Evolutionary conservation across 2,797 vertebrate genomes (phyloP), one percentile per base, ranked within the genome.

Genomic region (Diceros bicornis): DNA sequence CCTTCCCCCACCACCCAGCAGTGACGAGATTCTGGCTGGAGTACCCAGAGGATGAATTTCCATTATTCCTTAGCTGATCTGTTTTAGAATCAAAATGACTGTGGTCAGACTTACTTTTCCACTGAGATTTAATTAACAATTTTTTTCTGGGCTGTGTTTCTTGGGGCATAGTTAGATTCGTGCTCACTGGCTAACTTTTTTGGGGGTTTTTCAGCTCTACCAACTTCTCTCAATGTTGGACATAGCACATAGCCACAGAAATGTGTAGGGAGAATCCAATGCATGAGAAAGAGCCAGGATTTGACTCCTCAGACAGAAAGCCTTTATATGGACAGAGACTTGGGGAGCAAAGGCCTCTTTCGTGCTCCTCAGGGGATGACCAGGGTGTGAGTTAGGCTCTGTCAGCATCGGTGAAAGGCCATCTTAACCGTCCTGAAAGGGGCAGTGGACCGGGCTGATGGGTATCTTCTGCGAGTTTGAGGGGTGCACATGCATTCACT

Each of bases 401-500:
- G 14, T 37, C 6, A 0, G 14, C 18, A 0, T 32, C n/a, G 27
- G 75, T 20, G 21, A 55, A 37, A 72, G 59, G 62, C 3, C 68
- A 16, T 11, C 29, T 34, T 52, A 75, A 10, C 52, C 69, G 41
- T 86, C n/a, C 32, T 75, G 23, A 34, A 57, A 87, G 72, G 25
- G 37, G 5, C 9, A 18, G 44, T 18, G 44, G 78, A 12, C 52
- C 44, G 62, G 87, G 44, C 29, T 25, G 44, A n/a, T 8, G 37
- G 29, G 21, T 34, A 21, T 72, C 32, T 0, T 0, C 71, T 78
- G 41, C 17, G 82, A 71, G 75, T 47, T 21, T 16, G 62, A 81
- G 87, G 92, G 52, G 91, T 16, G 16, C 96, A 96, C 41, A 62
- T 93, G 95, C 41, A 71, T 95, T 83, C 88, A 94, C 78, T 98